Base-by-base conservation (phyloP, 2,113 vertebrate genomes). In the Cyprinus carpio region DNA sequence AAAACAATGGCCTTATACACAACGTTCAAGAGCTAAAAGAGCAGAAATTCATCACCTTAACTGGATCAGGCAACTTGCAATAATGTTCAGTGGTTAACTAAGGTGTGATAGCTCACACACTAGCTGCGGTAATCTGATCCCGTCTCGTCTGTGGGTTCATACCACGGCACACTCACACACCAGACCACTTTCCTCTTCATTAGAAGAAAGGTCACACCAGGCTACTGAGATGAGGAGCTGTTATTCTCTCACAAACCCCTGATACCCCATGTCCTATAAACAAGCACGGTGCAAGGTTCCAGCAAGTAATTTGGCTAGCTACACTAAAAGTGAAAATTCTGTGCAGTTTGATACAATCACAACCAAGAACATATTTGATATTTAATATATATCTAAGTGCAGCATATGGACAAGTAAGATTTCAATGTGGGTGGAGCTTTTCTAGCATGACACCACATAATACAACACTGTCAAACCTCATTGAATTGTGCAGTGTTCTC, bases 171-270 rank as follows among this genome's bases (percentile, higher is more conserved):
- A 90, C 85, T 90, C 90, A 75, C 80, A 46, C 0, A 43, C 84
- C 77, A 65, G 25, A 76, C 25, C n/a, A 84, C 84, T 91, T 91
- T 88, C 76, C 88, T 91, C 88, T 93, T 93, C 90, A 84, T 92
- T 88, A 89, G 87, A 84, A 85, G 0, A 23, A 23, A 89, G 93
- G 91, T 93, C 87, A 82, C 84, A 43, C 51, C 78, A 84, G 93
- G 92, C 86, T 89, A 92, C 46, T 25, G 0, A 31, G 91, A 90
- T 92, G 87, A 89, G 86, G 87, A 89, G 86, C 71, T 78, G 0
- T 0, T 34, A 87, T 74, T 84, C 81, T 78, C 58, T 78, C 58
- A 81, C 25, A 84, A 43, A 29, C 34, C 40, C 34, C 10, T 27
- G 0, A 46, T 72, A 60, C 31, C 43, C 34, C 20, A 5, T 1